Base-by-base conservation (phyloP, 2,888 invertebrate genomes). In the Melanostoma mellinum region DNA sequence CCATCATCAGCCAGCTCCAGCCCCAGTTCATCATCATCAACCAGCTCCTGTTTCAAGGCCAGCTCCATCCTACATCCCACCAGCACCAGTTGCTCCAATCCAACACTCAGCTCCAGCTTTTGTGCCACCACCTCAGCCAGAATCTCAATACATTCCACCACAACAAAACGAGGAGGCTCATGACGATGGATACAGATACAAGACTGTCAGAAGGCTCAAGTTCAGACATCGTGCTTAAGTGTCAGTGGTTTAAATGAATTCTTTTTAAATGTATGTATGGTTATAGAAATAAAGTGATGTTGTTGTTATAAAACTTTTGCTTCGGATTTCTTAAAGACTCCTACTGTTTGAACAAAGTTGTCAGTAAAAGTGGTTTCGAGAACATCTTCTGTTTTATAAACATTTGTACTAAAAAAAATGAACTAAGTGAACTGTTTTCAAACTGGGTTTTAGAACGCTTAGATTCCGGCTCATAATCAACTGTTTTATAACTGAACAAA, bases 141-240 rank as follows among this genome's bases (percentile, higher is more conserved):
- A 40, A 32, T 9, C 42, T 42, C 42, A 6, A 46, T 56, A 40
- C 4, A 9, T 42, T 32, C 71, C 71, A 10, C 48, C 60, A 5
- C 50, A 48, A 36, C 38, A 46, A 35, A 30, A 67, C 3, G 73
- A 65, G 6, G 35, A 38, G 3, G 42, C 48, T 30, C 46, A 38
- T 2, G 69, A 79, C 0, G 74, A 78, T 6, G 84, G 84, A 67
- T 84, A 84, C 71, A 71, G 50, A 60, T 84, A 84, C 63, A 79
- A 75, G 50, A 79, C 79, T 38, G 79, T 79, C 6, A 69, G 50
- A 35, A 74, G 48, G 61, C 58, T 75, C 20, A 74, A 67, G 61
- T 75, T 67, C 67, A 74, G 67, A 33, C 20, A 78, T 10, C 82
- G 82, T 53, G 55, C 33, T 20, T 82, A 74, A 65, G 20, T n/a